These are phyloP conservation scores for Tetranychus piercei DNA, from an alignment of 2,888 invertebrate genomes.

Conservation along the genomic window DNA sequence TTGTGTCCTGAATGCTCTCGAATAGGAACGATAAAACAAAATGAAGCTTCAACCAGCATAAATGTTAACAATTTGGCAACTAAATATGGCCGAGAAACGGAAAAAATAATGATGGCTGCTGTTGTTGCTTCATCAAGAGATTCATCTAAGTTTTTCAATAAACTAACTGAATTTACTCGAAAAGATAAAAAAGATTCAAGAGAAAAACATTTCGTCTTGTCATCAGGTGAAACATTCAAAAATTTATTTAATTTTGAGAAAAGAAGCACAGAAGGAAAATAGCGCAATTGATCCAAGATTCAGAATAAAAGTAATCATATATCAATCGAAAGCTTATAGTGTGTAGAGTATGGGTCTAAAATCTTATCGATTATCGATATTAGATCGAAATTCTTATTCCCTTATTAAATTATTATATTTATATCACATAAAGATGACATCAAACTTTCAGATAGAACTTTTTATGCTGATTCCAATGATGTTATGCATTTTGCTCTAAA, in stretches of 20 bases:
- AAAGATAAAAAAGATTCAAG: conserved; percentile 27
- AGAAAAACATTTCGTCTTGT: conserved; percentile 24
- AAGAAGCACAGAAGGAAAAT: not conserved
- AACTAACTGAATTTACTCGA: conserved; percentile 25
- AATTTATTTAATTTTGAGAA: conserved; percentile 21
- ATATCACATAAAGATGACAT: no score
- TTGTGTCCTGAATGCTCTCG: conserved; percentile 26
- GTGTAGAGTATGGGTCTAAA: no score
- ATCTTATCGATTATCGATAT: no score
- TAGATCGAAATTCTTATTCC: no score
- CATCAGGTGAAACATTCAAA: conserved; percentile 22
- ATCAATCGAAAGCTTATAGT: no score
- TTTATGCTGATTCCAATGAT: no score
- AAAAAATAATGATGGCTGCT: not conserved
- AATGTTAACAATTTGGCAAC: conserved; percentile 25
- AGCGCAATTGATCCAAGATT: no score
- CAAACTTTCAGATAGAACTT: no score
- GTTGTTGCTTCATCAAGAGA: not conserved
- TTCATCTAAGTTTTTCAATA: conserved; percentile 24
- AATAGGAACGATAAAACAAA: conserved; percentile 20
- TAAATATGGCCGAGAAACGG: conserved; percentile 23
- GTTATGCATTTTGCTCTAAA: no score
- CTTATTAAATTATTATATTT: no score
- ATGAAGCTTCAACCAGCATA: conserved; percentile 7
- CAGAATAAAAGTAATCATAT: no score